These are phyloP conservation scores for Machimus atricapillus DNA, from an alignment of 2,888 invertebrate genomes.

Conservation along the genomic window DNA sequence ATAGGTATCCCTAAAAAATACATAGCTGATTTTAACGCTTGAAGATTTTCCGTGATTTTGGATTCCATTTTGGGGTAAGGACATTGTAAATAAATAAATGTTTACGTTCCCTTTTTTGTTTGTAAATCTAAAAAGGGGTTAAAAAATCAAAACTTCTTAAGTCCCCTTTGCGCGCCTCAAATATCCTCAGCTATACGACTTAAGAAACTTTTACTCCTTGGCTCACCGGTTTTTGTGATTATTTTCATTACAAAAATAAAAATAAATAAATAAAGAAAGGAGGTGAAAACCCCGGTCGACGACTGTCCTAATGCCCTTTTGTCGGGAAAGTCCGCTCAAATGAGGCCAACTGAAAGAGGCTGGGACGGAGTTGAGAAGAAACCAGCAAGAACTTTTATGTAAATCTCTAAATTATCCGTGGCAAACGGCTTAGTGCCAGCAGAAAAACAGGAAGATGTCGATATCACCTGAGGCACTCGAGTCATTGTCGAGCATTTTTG, in stretches of 20 bases:
- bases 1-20: no score
- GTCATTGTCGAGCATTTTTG: no score
- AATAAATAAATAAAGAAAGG: background rate
- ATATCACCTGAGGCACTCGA: no score
- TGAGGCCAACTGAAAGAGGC: background rate
- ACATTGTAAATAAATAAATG: background rate
- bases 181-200: background rate
- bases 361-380: background rate
- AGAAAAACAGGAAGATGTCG: no score
- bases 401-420: conserved; percentile 14
- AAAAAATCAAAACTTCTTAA: background rate
- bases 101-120: background rate
- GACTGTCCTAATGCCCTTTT: background rate
- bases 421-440: background rate
- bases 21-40: no score
- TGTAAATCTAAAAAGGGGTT: background rate
- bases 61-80: background rate
- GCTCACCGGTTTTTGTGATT: background rate
- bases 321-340: background rate
- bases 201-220: background rate
- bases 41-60: background rate
- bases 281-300: background rate
- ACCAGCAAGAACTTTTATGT: background rate
- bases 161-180: background rate
- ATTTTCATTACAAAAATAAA: background rate